phyloP scores from a whole-genome alignment of 2,888 invertebrate genomes.

The Xylota segnis region DNA sequence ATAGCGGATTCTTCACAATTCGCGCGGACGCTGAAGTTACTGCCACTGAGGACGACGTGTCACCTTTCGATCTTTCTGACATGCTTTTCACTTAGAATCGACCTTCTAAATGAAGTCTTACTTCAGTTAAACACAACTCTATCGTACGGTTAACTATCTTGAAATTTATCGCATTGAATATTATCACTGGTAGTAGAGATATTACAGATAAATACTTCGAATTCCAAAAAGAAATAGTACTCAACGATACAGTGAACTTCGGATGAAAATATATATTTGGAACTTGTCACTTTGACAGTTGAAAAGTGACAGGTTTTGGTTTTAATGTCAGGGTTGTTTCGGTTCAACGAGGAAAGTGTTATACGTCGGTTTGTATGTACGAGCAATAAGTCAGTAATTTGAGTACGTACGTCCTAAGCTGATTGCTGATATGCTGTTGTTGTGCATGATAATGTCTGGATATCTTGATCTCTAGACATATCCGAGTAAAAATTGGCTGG shows the following conservation, averaged over 20 bases:
- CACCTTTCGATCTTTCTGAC: constrained; percentile 84
- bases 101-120: not conserved
- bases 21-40: constrained; percentile 79
- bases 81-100: constrained; percentile 75
- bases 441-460: no score
- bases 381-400: no score
- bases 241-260: constrained; percentile 29
- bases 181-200: constrained; percentile 11
- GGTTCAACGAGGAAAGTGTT: constrained; percentile 23
- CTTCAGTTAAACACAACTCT: not conserved
- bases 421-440: no score
- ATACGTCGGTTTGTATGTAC: not conserved
- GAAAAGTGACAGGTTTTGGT: constrained; percentile 6
- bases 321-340: constrained; percentile 10
- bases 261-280: constrained; percentile 41
- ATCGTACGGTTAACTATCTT: not conserved
- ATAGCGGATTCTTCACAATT: constrained; percentile 88
- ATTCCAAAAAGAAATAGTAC: constrained; percentile 5
- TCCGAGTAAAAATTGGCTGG: no score
- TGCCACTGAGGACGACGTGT: constrained; percentile 82
- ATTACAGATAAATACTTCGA: constrained; percentile 19
- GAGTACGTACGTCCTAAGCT: no score
- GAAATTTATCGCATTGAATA: not conserved
- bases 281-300: constrained; percentile 47
- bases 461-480: no score